Evolutionary conservation across 2,113 vertebrate species (phyloP), one percentile per base, ranked within the genome.

Genomic region (Elephas maximus): DNA sequence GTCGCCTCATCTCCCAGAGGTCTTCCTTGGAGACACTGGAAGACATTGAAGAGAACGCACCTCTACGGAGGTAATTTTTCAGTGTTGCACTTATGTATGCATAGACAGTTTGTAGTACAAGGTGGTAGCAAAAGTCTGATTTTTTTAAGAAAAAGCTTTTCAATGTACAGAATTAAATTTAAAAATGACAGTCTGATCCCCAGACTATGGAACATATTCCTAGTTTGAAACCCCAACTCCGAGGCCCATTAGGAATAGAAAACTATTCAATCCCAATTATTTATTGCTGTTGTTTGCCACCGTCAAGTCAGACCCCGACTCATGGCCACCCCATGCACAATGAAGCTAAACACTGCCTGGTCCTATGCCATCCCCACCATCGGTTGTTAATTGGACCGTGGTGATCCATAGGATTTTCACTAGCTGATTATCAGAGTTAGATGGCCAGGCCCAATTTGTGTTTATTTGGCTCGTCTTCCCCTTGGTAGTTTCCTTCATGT

Each of bases 41-140:
- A 98, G 99, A 99, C 98, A 99, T 99, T 33, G 99, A 99, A 98
- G 99, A 99, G 98, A 99, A 99, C 5, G 99, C 99, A 95, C 99
- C 99, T 53, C 99, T 99, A 30, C 98, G 99, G 97, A 99, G 99
- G 99, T 99, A 97, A 95, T 90, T 93, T 91, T 60, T 93, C 15
- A 37, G 14, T 71, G 45, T 18, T 80, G 21, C 24, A 0, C 57
- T 63, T 33, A 2, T 41, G 5, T 30, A 1, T 44, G 0, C 81
- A 4, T 28, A 18, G 44, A 67, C 8, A 17, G 18, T 57, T 51
- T 65, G n/a, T 14, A 24, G 12, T 44, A 48, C 0, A 0, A 37
- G 41, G 12, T 67, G 26, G 3, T 18, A 30, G 87, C 69, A 77
- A 76, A 81, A 88, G 51, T 82, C 28, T 1, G 67, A 0, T 33